Conservation (phyloP, 2,113 vertebrate species). For the Oreochromis tanganicae region DNA sequence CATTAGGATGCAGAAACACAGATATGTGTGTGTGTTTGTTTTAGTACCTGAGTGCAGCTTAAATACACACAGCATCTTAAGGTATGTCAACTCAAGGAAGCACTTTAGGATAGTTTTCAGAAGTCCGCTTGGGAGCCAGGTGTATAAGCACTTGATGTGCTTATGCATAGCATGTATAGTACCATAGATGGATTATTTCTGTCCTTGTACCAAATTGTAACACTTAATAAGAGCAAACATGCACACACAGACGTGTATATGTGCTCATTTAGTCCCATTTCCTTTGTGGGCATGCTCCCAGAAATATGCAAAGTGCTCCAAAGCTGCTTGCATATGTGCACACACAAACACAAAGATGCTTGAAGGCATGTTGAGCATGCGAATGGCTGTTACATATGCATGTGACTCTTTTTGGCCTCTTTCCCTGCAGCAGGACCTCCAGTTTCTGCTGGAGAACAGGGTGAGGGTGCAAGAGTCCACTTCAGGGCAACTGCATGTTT, state of each 20-base stretch:
- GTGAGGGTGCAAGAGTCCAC: constrained; percentile 38
- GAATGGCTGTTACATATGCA: constrained; percentile 66
- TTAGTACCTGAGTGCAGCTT: constrained; percentile 33
- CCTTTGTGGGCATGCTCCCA: constrained; percentile 6
- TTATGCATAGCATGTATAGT: not conserved
- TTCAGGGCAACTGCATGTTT: constrained; percentile 27
- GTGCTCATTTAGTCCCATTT: constrained; percentile 16
- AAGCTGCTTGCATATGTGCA: not conserved
- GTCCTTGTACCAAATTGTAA: not conserved
- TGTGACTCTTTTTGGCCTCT: constrained; percentile 34
- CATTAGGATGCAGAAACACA: constrained; percentile 45
- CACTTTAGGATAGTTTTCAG: constrained; percentile 51
- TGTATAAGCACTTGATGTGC: not conserved
- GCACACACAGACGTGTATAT: not conserved
- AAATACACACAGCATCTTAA: constrained; percentile 37
- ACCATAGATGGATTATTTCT: not conserved
- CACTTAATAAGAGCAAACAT: not conserved
- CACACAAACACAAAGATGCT: not conserved
- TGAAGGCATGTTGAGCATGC: constrained; percentile 2
- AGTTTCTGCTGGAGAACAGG: constrained; percentile 35
- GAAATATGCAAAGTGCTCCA: constrained; percentile 50
- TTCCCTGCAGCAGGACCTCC: constrained; percentile 47
- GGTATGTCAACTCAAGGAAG: constrained; percentile 36
- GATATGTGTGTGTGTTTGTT: constrained; percentile 20
- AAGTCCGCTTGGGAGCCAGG: constrained; percentile 25